A percentile compares a stretch with the other conserved stretches of the same genome.
phyloP scores from a whole-genome alignment of 2,888 invertebrate species.

The Dasypolia templi region DNA sequence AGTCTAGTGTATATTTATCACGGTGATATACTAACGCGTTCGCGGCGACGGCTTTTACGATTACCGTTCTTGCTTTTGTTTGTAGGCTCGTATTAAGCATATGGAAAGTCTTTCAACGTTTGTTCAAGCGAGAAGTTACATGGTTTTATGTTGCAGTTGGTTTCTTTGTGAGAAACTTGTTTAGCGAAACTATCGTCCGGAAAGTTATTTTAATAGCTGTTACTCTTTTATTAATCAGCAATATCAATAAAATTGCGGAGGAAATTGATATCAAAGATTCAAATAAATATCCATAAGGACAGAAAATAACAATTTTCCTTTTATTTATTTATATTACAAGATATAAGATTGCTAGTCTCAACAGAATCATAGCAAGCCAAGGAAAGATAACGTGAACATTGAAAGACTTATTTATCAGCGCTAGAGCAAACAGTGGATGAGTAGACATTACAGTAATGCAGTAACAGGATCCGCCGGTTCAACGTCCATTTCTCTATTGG shows the following conservation, averaged over 20 bases:
- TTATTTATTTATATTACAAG: background rate
- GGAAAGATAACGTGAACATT: slow-evolving; percentile 40
- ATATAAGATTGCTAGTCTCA: slow-evolving; percentile 13
- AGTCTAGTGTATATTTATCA: slow-evolving; percentile 68
- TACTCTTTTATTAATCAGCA: slow-evolving; percentile 5
- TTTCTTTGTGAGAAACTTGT: slow-evolving; percentile 21
- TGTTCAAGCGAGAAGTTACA: slow-evolving; percentile 24
- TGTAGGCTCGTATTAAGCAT: slow-evolving; percentile 49
- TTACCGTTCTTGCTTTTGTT: slow-evolving; percentile 66
- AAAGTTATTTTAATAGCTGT: background rate
- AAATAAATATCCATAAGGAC: slow-evolving; percentile 12
- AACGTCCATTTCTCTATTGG: slow-evolving; percentile 44
- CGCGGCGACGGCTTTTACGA: slow-evolving; percentile 63
- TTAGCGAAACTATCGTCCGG: background rate
- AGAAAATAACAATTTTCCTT: background rate
- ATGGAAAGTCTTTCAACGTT: slow-evolving; percentile 46
- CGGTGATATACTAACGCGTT: slow-evolving; percentile 66
- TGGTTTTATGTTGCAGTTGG: slow-evolving; percentile 28
- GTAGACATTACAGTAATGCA: slow-evolving; percentile 36
- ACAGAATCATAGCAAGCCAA: slow-evolving; percentile 10
- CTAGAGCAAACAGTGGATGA: slow-evolving; percentile 42
- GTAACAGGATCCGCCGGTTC: slow-evolving; percentile 38
- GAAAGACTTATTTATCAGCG: slow-evolving; percentile 42
- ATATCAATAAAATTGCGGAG: background rate
- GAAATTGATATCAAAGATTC: slow-evolving; percentile 6